Conservation (phyloP, 2,888 invertebrate genomes). For the Biston betularia region DNA sequence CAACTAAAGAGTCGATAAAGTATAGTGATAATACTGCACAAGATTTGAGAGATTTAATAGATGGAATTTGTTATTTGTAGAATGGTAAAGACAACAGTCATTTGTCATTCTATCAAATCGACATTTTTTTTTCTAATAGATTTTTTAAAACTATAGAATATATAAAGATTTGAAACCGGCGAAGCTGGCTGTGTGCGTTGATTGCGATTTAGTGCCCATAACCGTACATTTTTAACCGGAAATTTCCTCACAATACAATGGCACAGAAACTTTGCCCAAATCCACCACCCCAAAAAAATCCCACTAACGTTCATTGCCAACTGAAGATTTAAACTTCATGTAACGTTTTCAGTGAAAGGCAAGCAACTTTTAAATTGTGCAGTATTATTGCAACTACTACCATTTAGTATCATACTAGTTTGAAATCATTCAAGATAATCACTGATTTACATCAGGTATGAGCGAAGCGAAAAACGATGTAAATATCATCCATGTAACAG, state of each 20-base stretch:
- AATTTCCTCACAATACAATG: not conserved
- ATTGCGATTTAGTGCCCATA: too few species aligned
- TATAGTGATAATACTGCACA: constrained; percentile 7
- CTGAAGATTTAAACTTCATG: too few species aligned
- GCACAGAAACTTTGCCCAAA: too few species aligned
- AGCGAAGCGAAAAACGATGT: constrained; percentile 97
- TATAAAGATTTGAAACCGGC: too few species aligned
- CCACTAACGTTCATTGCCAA: not conserved
- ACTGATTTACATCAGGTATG: constrained; percentile 93
- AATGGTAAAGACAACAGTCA: too few species aligned
- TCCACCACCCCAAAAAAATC: not conserved
- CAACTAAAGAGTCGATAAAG: not conserved
- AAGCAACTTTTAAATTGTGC: not conserved
- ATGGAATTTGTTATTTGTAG: not conserved
- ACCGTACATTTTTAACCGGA: too few species aligned
- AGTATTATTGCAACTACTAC: constrained; percentile 9
- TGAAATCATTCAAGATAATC: constrained; percentile 16
- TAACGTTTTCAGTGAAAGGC: not conserved
- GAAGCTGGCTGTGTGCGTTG: too few species aligned
- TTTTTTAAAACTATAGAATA: too few species aligned
- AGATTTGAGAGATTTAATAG: not conserved
- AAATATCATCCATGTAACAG: constrained; percentile 95
- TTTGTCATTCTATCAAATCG: too few species aligned
- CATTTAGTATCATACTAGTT: not conserved
- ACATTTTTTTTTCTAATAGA: too few species aligned